These are phyloP conservation scores for Metallyticus violacea DNA, from an alignment of 2,888 invertebrate genomes.

Conservation along the genomic window DNA sequence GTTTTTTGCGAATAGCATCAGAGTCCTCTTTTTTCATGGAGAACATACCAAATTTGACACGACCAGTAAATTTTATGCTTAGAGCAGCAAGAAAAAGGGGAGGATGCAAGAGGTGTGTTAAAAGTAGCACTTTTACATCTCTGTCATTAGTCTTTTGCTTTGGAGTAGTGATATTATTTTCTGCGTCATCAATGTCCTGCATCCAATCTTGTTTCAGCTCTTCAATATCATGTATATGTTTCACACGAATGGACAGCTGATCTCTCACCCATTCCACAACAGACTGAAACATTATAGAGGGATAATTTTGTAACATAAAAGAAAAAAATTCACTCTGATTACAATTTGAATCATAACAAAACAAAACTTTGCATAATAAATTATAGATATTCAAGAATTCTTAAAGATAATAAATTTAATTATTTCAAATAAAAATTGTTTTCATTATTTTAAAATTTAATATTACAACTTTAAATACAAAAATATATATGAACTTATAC, in stretches of 20 bases:
- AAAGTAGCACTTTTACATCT: constrained; percentile 44
- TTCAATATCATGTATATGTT: constrained; percentile 40
- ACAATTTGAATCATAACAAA: too few relatives aligned
- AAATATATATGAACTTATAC: too few relatives aligned
- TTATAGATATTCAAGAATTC: too few relatives aligned
- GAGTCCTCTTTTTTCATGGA: constrained; percentile 38
- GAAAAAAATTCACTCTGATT: too few relatives aligned
- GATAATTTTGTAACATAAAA: background rate
- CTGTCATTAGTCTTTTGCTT: background rate
- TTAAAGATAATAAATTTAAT: too few relatives aligned
- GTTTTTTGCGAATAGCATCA: constrained; percentile 33
- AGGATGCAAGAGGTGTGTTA: constrained; percentile 46
- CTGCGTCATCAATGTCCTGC: constrained; percentile 35
- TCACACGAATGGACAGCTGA: constrained; percentile 46
- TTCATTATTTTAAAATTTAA: too few relatives aligned
- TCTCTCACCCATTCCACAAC: constrained; percentile 49
- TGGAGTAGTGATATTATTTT: background rate
- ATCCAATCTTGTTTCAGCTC: constrained; percentile 41
- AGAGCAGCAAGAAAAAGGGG: constrained; percentile 53
- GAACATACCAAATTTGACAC: constrained; percentile 48
- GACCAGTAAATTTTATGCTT: constrained; percentile 52
- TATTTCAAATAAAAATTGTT: too few relatives aligned
- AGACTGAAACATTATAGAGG: constrained; percentile 38
- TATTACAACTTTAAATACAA: too few relatives aligned
- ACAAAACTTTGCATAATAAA: too few relatives aligned